Base-by-base conservation (phyloP, 2,113 vertebrate genomes). In the Tenrec ecaudatus region DNA sequence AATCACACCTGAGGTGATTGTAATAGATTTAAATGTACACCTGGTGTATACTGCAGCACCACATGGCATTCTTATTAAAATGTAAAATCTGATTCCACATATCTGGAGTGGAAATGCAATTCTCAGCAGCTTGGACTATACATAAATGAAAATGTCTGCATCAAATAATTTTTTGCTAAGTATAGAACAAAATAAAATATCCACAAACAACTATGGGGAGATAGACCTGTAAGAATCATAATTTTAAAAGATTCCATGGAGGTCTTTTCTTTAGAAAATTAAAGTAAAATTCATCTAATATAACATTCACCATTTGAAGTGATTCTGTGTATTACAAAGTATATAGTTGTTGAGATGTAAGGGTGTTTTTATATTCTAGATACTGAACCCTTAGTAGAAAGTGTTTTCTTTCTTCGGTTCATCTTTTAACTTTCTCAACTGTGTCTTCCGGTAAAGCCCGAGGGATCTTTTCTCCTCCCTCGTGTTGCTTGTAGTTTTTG, bases 401-500 rank as follows among this genome's bases (percentile, higher is more conserved):
- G 89, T 60, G 88, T 23, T 85, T 90, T 75, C 64, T 92, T 36
- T 40, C 57, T 73, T 95, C 69, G 36, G 29, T 27, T n/a, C 58
- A n/a, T 36, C 25, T 53, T 90, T 86, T 93, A 27, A 86, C 38
- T 96, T 90, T 93, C 71, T 81, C 19, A 22, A 57, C 58, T 83
- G 33, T 80, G 27, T 88, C 25, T 88, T 75, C 40, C 40, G 73
- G 81, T 90, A 19, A 19, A 71, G 43, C 76, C 43, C 83, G 90
- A 62, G 53, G 91, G 62, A 83, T 23, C 23, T 84, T 38, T 82
- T 40, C 7, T 40, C 75, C 79, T 47, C 90, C 71, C 6, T 89
- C 92, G 91, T 91, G 60, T 86, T 86, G 10, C 23, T 81, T 83
- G 12, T 71, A 20, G 29, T 69, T 47, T 89, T 94, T 11, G 22